Conservation (phyloP, 92 coral and sea anemone species). For the Zoanthus solanderi region DNA sequence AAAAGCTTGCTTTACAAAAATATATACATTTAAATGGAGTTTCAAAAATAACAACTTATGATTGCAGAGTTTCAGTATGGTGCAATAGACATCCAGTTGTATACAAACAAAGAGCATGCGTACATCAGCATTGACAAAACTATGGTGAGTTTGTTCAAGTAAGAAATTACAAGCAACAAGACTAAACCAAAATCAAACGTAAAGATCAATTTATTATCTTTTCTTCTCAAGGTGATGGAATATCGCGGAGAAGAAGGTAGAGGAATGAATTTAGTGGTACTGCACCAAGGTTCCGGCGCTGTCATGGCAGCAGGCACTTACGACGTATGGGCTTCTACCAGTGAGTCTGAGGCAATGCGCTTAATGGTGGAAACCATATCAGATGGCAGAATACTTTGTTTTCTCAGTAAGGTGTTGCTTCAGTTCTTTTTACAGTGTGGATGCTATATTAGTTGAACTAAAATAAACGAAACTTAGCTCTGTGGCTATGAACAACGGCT, state of each 20-base stretch:
- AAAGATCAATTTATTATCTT: not conserved
- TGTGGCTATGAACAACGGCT: no score
- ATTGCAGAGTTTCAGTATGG: constrained; percentile 18
- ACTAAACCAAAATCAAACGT: not conserved
- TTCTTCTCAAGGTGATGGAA: not conserved
- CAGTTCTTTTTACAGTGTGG: not conserved
- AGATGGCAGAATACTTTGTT: constrained; percentile 37
- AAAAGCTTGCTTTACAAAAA: not conserved
- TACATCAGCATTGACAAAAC: constrained; percentile 25
- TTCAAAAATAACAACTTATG: not conserved
- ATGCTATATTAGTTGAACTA: not conserved
- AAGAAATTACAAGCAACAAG: not conserved
- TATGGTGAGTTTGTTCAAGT: constrained; percentile 7
- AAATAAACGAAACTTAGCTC: not conserved
- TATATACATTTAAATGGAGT: not conserved
- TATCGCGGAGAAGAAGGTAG: constrained; percentile 30
- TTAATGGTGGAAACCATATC: constrained; percentile 27
- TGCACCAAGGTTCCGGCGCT: constrained; percentile 30
- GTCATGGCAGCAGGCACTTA: constrained; percentile 46
- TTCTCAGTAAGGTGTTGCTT: constrained; percentile 27
- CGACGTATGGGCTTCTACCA: constrained; percentile 40
- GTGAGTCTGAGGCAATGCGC: constrained; percentile 38
- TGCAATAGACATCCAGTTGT: constrained; percentile 20
- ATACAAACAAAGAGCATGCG: constrained; percentile 44
- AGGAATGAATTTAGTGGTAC: constrained; percentile 35